phyloP scores from a whole-genome alignment of 2,113 vertebrate genomes.

The Vulpes ferrilata region DNA sequence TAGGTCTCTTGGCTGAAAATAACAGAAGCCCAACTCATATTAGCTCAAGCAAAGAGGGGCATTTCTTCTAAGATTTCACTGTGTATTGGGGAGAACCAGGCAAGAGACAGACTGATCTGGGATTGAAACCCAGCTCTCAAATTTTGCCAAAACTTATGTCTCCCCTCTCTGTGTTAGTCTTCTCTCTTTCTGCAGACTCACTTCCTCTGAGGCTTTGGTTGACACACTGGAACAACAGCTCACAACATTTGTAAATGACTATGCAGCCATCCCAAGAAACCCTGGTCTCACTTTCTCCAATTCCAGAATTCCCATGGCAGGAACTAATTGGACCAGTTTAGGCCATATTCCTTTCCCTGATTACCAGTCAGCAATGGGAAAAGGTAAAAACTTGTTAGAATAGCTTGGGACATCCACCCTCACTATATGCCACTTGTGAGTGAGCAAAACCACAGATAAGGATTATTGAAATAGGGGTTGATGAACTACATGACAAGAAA shows the following conservation, averaged over 20 bases:
- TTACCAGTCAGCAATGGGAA: not conserved
- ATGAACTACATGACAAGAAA: not conserved
- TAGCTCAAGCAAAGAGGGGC: not conserved
- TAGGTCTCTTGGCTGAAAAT: not conserved
- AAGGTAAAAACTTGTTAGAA: not conserved
- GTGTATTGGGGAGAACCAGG: not conserved
- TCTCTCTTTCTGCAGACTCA: not conserved
- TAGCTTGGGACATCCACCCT: too few species aligned
- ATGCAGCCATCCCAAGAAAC: not conserved
- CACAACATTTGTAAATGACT: not conserved
- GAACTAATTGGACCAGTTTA: not conserved
- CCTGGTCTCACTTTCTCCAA: not conserved
- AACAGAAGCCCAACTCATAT: not conserved
- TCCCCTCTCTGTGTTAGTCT: not conserved
- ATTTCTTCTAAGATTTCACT: not conserved
- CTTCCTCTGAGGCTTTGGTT: not conserved
- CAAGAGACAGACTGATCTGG: not conserved
- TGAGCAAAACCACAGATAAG: not conserved
- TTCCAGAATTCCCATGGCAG: not conserved
- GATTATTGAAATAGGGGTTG: not conserved
- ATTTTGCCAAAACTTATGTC: not conserved
- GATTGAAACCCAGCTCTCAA: not conserved
- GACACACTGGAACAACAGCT: not conserved
- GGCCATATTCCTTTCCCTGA: not conserved
- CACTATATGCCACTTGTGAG: not conserved